Conservation (phyloP, 2,888 invertebrate genomes). For the Limnephilus marmoratus region DNA sequence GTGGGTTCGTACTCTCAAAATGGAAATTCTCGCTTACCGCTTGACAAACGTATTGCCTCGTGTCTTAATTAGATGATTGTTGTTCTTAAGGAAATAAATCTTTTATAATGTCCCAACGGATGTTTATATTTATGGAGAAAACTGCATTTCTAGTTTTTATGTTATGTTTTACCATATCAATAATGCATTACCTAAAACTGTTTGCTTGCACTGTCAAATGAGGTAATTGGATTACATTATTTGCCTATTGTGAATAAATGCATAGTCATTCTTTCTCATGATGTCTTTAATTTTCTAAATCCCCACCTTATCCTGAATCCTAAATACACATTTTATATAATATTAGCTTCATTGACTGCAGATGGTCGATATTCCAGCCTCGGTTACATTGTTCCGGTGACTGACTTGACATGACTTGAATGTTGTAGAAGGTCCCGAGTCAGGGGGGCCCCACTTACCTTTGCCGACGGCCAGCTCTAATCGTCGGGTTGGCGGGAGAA, state of each 20-base stretch:
- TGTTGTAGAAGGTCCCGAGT: no score
- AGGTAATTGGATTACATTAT: conserved; percentile 64
- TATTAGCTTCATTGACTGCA: background rate
- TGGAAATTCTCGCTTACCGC: conserved; percentile 65
- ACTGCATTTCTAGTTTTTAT: conserved; percentile 65
- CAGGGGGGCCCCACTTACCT: no score
- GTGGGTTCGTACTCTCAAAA: conserved; percentile 48
- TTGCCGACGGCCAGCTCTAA: no score
- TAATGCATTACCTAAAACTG: conserved; percentile 62
- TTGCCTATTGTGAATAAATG: conserved; percentile 74
- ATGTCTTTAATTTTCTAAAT: conserved; percentile 58
- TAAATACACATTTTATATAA: background rate
- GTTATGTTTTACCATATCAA: conserved; percentile 65
- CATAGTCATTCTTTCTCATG: conserved; percentile 72
- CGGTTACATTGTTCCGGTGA: no score
- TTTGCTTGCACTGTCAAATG: conserved; percentile 65
- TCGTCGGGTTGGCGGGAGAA: no score
- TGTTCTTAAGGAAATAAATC: conserved; percentile 64
- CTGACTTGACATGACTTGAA: no score
- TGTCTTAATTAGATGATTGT: conserved; percentile 66
- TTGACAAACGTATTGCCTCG: conserved; percentile 66
- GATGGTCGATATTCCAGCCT: no score
- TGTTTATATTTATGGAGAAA: conserved; percentile 64
- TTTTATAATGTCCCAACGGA: conserved; percentile 62
- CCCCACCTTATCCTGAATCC: background rate